A percentile compares a stretch with the other conserved stretches of the same genome.
phyloP scores from a whole-genome alignment of 1,140 invertebrate species.

The Bombyx mandarina region DNA sequence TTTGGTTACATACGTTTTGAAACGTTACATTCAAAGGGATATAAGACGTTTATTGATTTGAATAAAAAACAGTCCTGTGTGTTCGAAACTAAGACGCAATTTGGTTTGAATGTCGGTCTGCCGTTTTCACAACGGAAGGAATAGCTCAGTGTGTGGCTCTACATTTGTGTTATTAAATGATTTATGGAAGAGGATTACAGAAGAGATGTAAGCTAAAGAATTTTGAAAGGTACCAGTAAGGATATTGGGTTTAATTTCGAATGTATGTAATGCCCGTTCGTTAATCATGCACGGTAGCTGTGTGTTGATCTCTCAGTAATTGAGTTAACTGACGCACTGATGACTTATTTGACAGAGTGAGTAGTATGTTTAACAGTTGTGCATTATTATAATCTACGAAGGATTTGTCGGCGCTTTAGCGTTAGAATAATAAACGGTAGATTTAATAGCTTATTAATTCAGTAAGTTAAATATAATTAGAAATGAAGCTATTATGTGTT shows the following conservation, averaged over 20 bases:
- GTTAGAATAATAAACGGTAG: conserved; percentile 6
- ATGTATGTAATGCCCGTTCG: conserved; percentile 10
- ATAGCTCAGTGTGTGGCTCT: conserved; percentile 64
- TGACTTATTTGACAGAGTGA: conserved; percentile 65
- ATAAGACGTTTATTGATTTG: no score
- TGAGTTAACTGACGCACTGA: conserved; percentile 65
- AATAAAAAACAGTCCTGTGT: no score
- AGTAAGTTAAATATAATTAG: no score
- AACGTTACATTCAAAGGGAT: no score
- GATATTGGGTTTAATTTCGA: conserved; percentile 30
- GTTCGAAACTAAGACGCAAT: no score
- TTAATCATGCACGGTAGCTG: conserved; percentile 62
- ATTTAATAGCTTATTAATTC: neutral
- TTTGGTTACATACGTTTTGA: no score
- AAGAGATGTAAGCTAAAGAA: conserved; percentile 20
- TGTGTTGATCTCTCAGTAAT: conserved; percentile 66
- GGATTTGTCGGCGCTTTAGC: conserved; percentile 24
- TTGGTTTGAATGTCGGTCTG: no score
- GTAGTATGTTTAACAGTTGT: conserved; percentile 45
- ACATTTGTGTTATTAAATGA: conserved; percentile 70
- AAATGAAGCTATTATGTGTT: no score
- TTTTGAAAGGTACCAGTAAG: conserved; percentile 29
- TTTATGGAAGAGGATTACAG: conserved; percentile 64
- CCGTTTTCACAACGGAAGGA: conserved; percentile 48
- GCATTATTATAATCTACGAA: conserved; percentile 28